Evolutionary conservation across 2,113 vertebrate species (phyloP).

Genomic region (Pithys albifrons): DNA sequence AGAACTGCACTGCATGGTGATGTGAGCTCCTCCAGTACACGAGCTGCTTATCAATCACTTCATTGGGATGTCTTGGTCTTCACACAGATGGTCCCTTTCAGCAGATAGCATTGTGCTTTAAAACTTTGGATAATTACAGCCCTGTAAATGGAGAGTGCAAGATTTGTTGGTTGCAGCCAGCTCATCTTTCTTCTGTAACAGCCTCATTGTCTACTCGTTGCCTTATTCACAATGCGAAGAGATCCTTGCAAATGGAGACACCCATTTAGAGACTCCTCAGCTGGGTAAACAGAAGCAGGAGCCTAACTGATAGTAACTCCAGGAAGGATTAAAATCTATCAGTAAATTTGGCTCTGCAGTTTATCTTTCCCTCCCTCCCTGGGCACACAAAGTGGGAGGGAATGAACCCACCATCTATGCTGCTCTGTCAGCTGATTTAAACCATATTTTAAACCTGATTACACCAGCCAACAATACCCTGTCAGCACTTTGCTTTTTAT

Average conservation of each 20-base stretch:
- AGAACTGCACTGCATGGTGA: slow-evolving; percentile 27
- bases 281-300: slow-evolving; percentile 65
- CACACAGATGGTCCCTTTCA: slow-evolving; percentile 80
- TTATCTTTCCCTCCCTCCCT: slow-evolving; percentile 2
- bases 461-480: background rate
- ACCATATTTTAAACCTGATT: slow-evolving; percentile 8
- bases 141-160: slow-evolving; percentile 71
- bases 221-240: slow-evolving; percentile 65
- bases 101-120: slow-evolving; percentile 77
- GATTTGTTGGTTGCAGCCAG: slow-evolving; percentile 74
- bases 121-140: slow-evolving; percentile 81
- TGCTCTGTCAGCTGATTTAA: background rate
- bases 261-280: slow-evolving; percentile 55
- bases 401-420: background rate
- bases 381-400: background rate
- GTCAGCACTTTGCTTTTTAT: slow-evolving; percentile 30
- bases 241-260: slow-evolving; percentile 61
- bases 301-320: background rate
- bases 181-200: slow-evolving; percentile 71
- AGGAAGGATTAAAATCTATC: slow-evolving; percentile 31
- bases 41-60: slow-evolving; percentile 59
- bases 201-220: slow-evolving; percentile 74
- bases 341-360: background rate
- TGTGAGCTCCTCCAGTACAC: slow-evolving; percentile 26
- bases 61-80: slow-evolving; percentile 65